Percentiles rank a stretch among this genome's conserved stretches.
Conservation (phyloP, 2,888 invertebrate genomes). For the Dorcus parallelipipedus region DNA sequence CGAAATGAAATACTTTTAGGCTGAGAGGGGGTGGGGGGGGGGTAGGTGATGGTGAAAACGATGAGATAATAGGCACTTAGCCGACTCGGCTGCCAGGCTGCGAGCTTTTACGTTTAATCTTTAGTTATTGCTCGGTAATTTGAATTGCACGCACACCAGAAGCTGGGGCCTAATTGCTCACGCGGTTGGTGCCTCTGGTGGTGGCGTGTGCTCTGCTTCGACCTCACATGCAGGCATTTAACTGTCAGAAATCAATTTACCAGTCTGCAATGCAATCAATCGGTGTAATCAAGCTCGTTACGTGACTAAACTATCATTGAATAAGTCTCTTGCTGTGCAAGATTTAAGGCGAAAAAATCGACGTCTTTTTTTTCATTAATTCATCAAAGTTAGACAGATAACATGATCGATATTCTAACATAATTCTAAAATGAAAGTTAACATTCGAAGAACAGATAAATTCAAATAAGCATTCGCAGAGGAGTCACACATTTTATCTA, state of each 20-base stretch:
- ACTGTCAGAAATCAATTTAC: constrained; percentile 30
- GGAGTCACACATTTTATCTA: too few relatives aligned
- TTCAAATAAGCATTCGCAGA: too few relatives aligned
- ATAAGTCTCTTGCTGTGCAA: constrained; percentile 2
- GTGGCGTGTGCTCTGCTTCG: constrained; percentile 21
- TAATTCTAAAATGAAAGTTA: too few relatives aligned
- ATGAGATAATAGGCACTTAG: constrained; percentile 17
- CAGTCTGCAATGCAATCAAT: constrained; percentile 27
- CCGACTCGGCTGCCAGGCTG: constrained; percentile 1
- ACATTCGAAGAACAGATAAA: too few relatives aligned
- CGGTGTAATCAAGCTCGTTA: constrained; percentile 24
- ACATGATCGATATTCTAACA: too few relatives aligned
- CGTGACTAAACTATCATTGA: constrained; percentile 5
- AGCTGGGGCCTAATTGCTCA: constrained; percentile 26
- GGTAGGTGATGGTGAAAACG: too few relatives aligned
- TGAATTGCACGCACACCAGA: constrained; percentile 26
- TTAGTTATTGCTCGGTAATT: constrained; percentile 22
- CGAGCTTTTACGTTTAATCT: constrained; percentile 18
- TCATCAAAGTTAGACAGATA: too few relatives aligned
- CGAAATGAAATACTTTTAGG: too few relatives aligned
- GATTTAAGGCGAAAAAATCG: background rate
- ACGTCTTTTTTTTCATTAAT: too few relatives aligned
- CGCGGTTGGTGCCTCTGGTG: constrained; percentile 18
- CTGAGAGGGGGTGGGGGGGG: too few relatives aligned
- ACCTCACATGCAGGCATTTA: constrained; percentile 26